Conservation (phyloP, 1,140 invertebrate species). For the Ruditapes philippinarum region DNA sequence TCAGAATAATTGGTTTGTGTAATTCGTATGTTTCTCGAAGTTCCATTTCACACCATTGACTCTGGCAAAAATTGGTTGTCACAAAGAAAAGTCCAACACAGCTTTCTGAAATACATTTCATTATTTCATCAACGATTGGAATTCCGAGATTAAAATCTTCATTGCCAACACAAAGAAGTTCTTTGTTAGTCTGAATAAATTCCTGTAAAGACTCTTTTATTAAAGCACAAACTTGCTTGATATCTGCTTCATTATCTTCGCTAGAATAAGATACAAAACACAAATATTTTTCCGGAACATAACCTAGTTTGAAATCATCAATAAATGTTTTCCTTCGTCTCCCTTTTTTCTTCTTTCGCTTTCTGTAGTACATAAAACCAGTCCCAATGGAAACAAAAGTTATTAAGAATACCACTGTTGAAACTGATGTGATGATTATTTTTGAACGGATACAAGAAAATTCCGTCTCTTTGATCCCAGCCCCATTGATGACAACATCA, state of each 20-base stretch:
- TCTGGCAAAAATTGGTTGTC: background rate
- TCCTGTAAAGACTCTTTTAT: background rate
- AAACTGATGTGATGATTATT: background rate
- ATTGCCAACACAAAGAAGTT: background rate
- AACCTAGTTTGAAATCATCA: background rate
- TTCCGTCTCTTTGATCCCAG: background rate
- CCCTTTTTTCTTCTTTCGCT: background rate
- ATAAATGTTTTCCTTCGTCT: background rate
- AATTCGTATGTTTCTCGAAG: background rate
- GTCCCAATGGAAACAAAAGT: background rate
- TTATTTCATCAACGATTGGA: constrained; percentile 2
- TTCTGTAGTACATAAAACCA: background rate
- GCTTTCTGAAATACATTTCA: background rate
- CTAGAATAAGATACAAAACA: background rate
- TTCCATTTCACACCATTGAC: background rate
- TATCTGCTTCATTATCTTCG: background rate
- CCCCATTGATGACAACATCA: background rate
- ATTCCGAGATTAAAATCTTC: background rate
- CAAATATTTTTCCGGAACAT: background rate
- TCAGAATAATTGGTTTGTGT: background rate
- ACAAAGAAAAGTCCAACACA: background rate
- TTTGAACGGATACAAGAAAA: background rate
- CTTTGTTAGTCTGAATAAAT: background rate
- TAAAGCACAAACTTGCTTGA: background rate
- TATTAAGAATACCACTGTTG: background rate